Evolutionary conservation across 2,888 invertebrate genomes (phyloP).

Genomic region (Metalampra italica): DNA sequence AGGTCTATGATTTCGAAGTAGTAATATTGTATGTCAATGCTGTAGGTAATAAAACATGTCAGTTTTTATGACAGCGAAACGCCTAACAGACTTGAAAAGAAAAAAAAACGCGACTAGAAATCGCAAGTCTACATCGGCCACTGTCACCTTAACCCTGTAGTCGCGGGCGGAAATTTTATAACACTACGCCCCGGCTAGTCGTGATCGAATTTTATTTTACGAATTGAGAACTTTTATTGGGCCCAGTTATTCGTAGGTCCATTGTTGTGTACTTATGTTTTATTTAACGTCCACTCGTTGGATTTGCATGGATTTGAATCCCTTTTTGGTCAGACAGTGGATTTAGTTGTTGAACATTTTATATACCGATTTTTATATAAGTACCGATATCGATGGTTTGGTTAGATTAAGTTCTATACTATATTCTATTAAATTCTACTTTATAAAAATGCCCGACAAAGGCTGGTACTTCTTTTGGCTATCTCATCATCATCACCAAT

Average conservation of each 20-base stretch:
- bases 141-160: slow-evolving; percentile 47
- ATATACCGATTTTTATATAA: too few species aligned
- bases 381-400: too few species aligned
- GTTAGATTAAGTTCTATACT: too few species aligned
- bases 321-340: slow-evolving; percentile 15
- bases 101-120: not conserved
- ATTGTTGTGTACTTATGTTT: slow-evolving; percentile 63
- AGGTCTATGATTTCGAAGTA: too few species aligned
- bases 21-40: too few species aligned
- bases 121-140: slow-evolving; percentile 18
- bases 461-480: too few species aligned
- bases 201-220: slow-evolving; percentile 67
- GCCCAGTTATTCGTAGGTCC: slow-evolving; percentile 41
- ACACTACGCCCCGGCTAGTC: slow-evolving; percentile 31
- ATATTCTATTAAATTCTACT: not conserved
- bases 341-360: not conserved
- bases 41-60: too few species aligned
- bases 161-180: slow-evolving; percentile 46
- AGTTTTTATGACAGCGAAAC: too few species aligned
- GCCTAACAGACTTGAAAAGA: too few species aligned
- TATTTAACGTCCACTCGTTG: slow-evolving; percentile 61
- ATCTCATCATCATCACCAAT: too few species aligned
- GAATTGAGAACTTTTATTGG: slow-evolving; percentile 61
- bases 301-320: slow-evolving; percentile 63
- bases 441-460: not conserved